Evolutionary conservation across 2,113 vertebrate species (phyloP), one percentile per base, ranked within the genome.

Genomic region (Arenaria interpres): DNA sequence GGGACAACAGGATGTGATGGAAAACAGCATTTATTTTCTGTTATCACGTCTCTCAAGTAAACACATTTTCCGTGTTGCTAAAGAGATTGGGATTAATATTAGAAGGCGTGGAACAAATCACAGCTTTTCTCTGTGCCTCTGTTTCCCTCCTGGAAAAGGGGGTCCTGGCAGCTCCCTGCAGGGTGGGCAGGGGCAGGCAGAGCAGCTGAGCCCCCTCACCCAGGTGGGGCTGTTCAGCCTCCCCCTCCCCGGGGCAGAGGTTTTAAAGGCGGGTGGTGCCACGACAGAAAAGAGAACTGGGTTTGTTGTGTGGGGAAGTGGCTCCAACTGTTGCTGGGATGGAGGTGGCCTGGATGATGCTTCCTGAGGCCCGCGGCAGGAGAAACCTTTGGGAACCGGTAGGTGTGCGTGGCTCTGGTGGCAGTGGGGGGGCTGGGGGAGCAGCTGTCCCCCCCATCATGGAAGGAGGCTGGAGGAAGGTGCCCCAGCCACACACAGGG

Each of bases 301-400:
- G 98, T 98, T 99, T 98, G 98, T 98, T 98, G 98, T 98, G 98
- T 94, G 94, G 98, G 98, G 98, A 98, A 98, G 97, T 97, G 96
- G 97, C 98, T 99, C 98, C 98, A 99, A 98, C 97, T 98, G 98
- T 97, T 97, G 96, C 96, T 93, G 96, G 98, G 98, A 96, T 97
- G 96, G 97, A 97, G 92, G 95, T 96, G 94, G 97, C 41, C 60
- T 45, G 5, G 11, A 51, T 50, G 91, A 67, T 39, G 48, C 69
- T 98, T 97, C 97, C 95, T 92, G 89, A 97, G 97, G 98, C 98
- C 98, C 90, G 96, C 98, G 98, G 98, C 98, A 98, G 73, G 77
- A 97, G 98, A 98, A 98, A 98, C 98, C 98, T 98, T 99, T 98
- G 97, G 89, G 92, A 95, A 85, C 93, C 12, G 62, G 67, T 62